Evolutionary conservation across 2,113 vertebrate species (phyloP).

Genomic region (Hypanus sabinus): DNA sequence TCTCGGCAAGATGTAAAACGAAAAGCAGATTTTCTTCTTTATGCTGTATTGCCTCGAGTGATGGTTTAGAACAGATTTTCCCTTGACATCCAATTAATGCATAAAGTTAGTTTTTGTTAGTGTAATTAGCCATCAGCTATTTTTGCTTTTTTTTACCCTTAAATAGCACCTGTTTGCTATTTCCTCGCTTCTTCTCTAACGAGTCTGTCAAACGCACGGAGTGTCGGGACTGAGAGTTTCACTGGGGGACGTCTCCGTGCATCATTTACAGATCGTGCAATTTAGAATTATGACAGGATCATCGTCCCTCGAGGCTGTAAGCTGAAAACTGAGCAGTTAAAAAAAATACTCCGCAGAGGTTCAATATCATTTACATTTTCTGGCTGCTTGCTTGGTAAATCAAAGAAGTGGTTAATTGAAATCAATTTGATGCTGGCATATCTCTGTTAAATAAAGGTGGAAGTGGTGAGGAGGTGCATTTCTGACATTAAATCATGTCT

Average conservation of each 20-base stretch:
- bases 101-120: constrained; percentile 25
- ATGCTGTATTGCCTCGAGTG: not conserved
- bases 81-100: constrained; percentile 31
- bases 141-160: constrained; percentile 8
- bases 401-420: not conserved
- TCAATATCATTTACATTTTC: constrained; percentile 8
- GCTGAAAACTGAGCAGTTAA: not conserved
- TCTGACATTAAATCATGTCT: no score
- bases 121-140: constrained; percentile 32
- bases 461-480: no score
- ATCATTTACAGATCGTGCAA: not conserved
- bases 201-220: not conserved
- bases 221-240: not conserved
- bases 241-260: not conserved
- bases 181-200: constrained; percentile 4
- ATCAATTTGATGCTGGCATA: no score
- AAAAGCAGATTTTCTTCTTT: not conserved
- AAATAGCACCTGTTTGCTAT: constrained; percentile 18
- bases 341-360: not conserved
- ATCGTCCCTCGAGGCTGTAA: not conserved
- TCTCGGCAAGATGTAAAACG: not conserved
- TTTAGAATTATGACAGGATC: not conserved
- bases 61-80: constrained; percentile 28
- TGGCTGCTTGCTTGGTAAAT: not conserved
- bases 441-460: no score